Evolutionary conservation across 2,113 vertebrate species (phyloP).

Genomic region (Lagopus muta): DNA sequence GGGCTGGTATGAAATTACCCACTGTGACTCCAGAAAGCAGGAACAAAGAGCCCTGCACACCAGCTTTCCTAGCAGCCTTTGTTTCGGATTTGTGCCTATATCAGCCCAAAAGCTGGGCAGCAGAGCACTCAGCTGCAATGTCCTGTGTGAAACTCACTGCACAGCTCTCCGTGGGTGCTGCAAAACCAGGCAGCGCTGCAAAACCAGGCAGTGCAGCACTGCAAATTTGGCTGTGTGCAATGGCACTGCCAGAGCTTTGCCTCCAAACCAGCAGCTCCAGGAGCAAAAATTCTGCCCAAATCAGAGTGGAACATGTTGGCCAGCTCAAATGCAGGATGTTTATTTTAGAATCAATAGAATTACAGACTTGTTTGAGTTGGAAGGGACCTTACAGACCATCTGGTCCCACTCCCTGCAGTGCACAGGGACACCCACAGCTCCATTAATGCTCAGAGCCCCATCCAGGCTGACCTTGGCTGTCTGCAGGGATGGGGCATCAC

Average conservation of each 20-base stretch:
- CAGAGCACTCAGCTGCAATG: rapidly evolving
- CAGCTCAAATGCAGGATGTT: background rate
- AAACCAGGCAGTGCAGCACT: background rate
- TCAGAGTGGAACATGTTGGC: rapidly evolving
- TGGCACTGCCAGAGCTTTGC: background rate
- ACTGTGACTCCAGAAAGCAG: background rate
- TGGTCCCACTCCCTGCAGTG: too few relatives aligned
- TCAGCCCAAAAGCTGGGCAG: background rate
- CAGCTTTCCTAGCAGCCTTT: background rate
- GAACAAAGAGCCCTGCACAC: background rate
- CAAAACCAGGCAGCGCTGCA: background rate
- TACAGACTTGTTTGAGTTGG: too few relatives aligned
- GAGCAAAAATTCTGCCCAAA: background rate
- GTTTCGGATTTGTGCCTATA: background rate
- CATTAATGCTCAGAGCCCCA: too few relatives aligned
- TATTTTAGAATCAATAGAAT: background rate
- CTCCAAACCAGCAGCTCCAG: background rate
- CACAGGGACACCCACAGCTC: too few relatives aligned
- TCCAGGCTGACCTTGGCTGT: too few relatives aligned
- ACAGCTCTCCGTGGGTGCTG: rapidly evolving
- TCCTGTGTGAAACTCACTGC: rapidly evolving
- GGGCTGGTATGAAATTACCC: background rate
- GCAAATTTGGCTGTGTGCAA: background rate
- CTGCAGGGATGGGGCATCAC: too few relatives aligned
- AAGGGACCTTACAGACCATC: too few relatives aligned